Evolutionary conservation across 2,113 vertebrate species (phyloP), one percentile per base, ranked within the genome.

Genomic region (Pao palembangensis): DNA sequence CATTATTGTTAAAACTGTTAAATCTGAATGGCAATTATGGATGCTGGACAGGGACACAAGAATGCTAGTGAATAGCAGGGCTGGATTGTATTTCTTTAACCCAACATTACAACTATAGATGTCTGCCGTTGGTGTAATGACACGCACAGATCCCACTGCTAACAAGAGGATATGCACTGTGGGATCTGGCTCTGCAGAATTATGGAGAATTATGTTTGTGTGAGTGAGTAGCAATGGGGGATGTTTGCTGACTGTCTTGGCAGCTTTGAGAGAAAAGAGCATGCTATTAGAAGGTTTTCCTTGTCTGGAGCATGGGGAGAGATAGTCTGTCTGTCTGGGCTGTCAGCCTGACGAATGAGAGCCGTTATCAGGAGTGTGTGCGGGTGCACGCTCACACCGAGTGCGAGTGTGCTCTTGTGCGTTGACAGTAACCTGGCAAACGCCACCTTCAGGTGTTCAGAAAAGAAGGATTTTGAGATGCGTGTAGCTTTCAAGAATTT

Each of bases 391-490:
- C 34, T 38, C 34, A 38, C 11, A 38, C 34, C 56, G 58, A 52
- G 66, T 55, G 59, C 48, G 50, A 42, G 41, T 51, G 55, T 48
- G 61, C 19, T 23, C 20, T 43, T 67, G 17, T 42, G 18, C 51
- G 69, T 55, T 84, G 85, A 88, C 84, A 85, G 75, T 42, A 65
- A 65, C 58, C 78, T 88, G 84, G 81, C 82, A 81, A 44, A 25
- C 41, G 25, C 13, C 1, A 4, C 61, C 38, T 66, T 85, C 80
- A 86, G 84, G 81, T 85, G 87, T 71, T 76, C 67, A 47, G 53
- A 79, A 71, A 71, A 44, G 61, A 72, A 72, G 41, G 6, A 66
- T 54, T 79, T 62, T 41, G 58, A 55, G 71, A 77, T 44, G 57
- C 25, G 25, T 11, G 34, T 48, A 21, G 19, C 61, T 23, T 78